Conservation (phyloP, 2,888 invertebrate species). For the Leptopilina drosophilae region DNA sequence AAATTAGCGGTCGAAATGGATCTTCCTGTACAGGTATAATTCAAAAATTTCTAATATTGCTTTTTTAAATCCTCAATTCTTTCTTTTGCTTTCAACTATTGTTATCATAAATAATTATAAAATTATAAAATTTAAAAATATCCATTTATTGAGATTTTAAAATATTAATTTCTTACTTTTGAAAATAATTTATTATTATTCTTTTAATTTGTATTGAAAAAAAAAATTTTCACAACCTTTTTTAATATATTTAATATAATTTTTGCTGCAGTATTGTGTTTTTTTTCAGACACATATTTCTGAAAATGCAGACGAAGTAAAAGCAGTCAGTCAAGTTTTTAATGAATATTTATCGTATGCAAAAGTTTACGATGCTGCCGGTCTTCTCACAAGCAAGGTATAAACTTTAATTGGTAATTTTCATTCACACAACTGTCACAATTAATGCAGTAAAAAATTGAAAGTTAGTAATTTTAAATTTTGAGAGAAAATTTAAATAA, state of each 20-base stretch:
- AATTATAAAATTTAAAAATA: no score
- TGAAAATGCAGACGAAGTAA: conserved; percentile 87
- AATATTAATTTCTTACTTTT: not conserved
- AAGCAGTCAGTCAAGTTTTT: conserved; percentile 81
- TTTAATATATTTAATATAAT: no score
- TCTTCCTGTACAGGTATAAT: conserved; percentile 85
- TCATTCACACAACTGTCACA: not conserved
- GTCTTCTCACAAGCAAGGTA: conserved; percentile 87
- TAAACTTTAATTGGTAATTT: conserved; percentile 20
- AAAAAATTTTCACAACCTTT: not conserved
- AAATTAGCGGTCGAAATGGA: conserved; percentile 83
- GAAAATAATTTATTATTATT: not conserved
- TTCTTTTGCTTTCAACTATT: no score
- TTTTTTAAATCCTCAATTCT: no score
- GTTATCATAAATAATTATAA: no score
- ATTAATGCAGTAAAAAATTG: conserved; percentile 39
- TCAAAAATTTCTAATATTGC: not conserved
- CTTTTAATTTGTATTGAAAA: conserved; percentile 22
- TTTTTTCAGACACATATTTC: conserved; percentile 87
- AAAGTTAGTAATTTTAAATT: not conserved
- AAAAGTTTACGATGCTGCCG: conserved; percentile 86
- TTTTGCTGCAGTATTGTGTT: no score
- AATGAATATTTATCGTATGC: conserved; percentile 82
- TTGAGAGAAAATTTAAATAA: no score
- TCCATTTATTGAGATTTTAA: not conserved